A percentile compares a stretch with the other conserved stretches of the same genome.
phyloP scores from a whole-genome alignment of 2,113 vertebrate genomes.

The Gobio gobio region DNA sequence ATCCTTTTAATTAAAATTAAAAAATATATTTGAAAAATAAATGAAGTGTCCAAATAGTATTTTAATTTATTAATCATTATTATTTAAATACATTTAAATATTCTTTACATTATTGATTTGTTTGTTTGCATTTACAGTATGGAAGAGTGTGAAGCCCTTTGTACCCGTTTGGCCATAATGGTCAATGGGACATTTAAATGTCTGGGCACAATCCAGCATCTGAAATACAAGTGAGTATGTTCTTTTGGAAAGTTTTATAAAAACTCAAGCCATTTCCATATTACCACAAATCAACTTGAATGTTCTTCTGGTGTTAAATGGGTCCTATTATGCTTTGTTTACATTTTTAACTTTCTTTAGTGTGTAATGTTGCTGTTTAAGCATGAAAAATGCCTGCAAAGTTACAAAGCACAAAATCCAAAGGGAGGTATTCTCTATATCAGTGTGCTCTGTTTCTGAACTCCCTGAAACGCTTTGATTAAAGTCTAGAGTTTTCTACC shows the following conservation, averaged over 20 bases:
- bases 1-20: background rate
- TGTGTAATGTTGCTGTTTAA: too few relatives aligned
- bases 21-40: background rate
- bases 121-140: conserved; percentile 77
- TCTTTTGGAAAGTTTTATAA: background rate
- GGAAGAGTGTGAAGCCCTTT: conserved; percentile 97
- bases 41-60: background rate
- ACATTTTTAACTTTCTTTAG: too few relatives aligned
- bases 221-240: conserved; percentile 91
- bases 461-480: too few relatives aligned
- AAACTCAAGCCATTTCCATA: background rate
- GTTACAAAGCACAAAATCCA: too few relatives aligned
- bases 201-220: conserved; percentile 93
- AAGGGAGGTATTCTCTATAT: too few relatives aligned
- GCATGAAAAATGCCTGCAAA: too few relatives aligned
- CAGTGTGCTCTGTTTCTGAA: too few relatives aligned
- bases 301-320: background rate
- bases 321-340: too few relatives aligned
- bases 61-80: background rate
- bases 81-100: background rate
- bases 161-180: conserved; percentile 96
- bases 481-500: too few relatives aligned
- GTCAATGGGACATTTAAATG: conserved; percentile 96
- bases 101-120: conserved; percentile 38
- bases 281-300: background rate